Evolutionary conservation across 2,797 vertebrate genomes (phyloP).

Genomic region (Melanotaenia maccullochi): DNA sequence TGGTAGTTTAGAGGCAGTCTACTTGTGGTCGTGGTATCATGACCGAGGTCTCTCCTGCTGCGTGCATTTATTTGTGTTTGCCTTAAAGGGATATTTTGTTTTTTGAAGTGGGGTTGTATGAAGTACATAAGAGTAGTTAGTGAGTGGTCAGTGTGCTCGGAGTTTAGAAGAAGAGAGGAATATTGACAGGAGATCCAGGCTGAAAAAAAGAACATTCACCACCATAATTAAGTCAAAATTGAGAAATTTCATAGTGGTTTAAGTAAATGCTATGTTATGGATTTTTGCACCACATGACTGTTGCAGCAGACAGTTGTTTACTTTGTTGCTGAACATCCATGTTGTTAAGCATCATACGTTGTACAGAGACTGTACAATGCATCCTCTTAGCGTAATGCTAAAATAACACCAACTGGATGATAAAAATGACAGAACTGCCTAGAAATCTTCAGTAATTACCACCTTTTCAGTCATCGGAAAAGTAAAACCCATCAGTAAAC

Average conservation of each 20-base stretch:
- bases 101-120: not conserved
- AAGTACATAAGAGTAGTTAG: not conserved
- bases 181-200: not conserved
- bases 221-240: not conserved
- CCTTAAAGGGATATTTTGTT: not conserved
- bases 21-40: constrained; percentile 31
- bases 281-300: not conserved
- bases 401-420: not conserved
- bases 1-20: constrained; percentile 37
- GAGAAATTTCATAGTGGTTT: not conserved
- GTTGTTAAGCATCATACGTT: not conserved
- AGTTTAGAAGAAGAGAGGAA: not conserved
- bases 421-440: not conserved
- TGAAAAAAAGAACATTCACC: not conserved
- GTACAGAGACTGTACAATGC: not conserved
- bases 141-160: not conserved
- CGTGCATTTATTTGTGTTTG: constrained; percentile 22
- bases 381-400: not conserved
- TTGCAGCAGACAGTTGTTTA: not conserved
- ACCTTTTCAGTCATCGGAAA: not conserved
- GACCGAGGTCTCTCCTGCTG: constrained; percentile 18
- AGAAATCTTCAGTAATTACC: not conserved
- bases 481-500: not conserved
- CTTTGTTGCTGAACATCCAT: not conserved
- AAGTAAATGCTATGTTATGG: not conserved